Evolutionary conservation across 1,140 invertebrate species (phyloP).

Genomic region (Diabrotica virgifera): DNA sequence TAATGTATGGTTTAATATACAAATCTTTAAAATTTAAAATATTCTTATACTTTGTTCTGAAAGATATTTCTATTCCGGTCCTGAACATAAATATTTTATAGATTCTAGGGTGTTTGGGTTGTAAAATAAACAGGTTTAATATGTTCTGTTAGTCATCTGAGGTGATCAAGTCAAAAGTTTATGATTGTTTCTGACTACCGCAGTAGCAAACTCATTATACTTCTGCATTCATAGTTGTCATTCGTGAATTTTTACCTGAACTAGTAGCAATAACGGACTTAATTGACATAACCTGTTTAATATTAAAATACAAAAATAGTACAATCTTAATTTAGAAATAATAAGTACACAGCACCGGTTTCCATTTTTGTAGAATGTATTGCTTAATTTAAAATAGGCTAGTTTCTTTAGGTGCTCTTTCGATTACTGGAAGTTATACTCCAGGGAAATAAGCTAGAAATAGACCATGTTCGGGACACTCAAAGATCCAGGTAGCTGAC

Average conservation of each 20-base stretch:
- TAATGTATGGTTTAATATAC: too few relatives aligned
- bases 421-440: too few relatives aligned
- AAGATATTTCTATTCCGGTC: neutral
- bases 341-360: too few relatives aligned
- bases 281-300: neutral
- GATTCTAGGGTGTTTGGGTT: neutral
- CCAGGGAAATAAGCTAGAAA: too few relatives aligned
- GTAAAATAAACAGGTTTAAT: slow-evolving; percentile 1
- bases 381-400: too few relatives aligned
- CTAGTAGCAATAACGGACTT: neutral
- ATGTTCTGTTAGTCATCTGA: neutral
- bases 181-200: neutral
- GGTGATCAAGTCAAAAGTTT: slow-evolving; percentile 1
- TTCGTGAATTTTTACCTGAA: neutral
- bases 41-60: too few relatives aligned
- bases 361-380: too few relatives aligned
- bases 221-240: neutral
- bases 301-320: neutral
- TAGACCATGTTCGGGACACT: too few relatives aligned
- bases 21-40: too few relatives aligned
- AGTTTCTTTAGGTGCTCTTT: too few relatives aligned
- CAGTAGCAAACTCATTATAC: neutral
- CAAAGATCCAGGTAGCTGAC: too few relatives aligned
- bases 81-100: neutral
- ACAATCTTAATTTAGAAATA: neutral